Evolutionary conservation across 2,113 vertebrate genomes (phyloP).

Genomic region (Lontra canadensis): DNA sequence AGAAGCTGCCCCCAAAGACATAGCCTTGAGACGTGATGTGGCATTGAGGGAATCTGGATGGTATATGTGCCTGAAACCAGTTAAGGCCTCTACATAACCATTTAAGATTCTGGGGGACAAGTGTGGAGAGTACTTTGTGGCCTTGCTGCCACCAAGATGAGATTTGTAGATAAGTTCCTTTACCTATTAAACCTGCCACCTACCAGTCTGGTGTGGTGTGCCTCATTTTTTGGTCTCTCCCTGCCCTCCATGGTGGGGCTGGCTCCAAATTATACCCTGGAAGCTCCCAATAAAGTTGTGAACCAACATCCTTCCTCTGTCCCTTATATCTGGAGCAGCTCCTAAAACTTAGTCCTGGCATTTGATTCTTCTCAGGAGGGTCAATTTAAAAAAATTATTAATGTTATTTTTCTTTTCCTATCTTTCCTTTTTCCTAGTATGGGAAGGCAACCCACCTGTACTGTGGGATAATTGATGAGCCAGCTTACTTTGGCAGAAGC

Average conservation of each 20-base stretch:
- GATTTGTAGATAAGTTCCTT: background rate
- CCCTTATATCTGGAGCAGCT: background rate
- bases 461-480: background rate
- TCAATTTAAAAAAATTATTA: conserved; percentile 30
- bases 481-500: background rate
- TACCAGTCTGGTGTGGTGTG: background rate
- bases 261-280: background rate
- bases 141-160: background rate
- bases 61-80: background rate
- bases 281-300: background rate
- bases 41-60: background rate
- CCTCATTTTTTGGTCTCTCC: background rate
- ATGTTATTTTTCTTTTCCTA: background rate
- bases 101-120: background rate
- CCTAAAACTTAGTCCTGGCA: background rate
- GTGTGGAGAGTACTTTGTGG: background rate
- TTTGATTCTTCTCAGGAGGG: background rate
- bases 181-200: background rate
- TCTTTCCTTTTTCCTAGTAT: background rate
- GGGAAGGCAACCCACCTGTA: background rate
- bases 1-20: background rate
- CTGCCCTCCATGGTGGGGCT: background rate
- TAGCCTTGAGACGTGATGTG: background rate
- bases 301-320: background rate
- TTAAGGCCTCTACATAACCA: background rate